Percentiles rank a stretch among this genome's conserved stretches.
Evolutionary conservation across 2,113 vertebrate genomes (phyloP).

Genomic region (Pterocles gutturalis): DNA sequence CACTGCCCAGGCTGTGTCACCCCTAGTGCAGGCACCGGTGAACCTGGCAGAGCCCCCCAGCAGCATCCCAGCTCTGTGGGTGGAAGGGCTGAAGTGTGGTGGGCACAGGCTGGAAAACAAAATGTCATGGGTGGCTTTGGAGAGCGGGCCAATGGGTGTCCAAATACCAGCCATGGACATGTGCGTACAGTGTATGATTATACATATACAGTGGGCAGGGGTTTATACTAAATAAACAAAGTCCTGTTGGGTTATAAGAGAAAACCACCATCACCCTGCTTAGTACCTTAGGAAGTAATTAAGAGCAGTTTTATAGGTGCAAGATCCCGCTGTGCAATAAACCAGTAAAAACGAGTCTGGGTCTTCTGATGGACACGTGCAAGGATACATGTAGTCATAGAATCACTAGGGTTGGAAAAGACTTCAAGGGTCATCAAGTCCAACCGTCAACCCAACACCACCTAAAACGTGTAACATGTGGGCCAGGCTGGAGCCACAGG

Average conservation of each 20-base stretch:
- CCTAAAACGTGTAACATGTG: background rate
- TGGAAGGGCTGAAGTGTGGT: background rate
- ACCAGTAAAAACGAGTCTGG: conserved; percentile 37
- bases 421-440: no score
- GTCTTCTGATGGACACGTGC: conserved; percentile 16
- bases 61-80: background rate
- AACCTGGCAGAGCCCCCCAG: background rate
- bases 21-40: accelerated
- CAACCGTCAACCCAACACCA: no score
- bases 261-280: conserved; percentile 7
- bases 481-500: background rate
- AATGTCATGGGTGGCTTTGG: accelerated
- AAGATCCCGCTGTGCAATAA: background rate
- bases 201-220: background rate
- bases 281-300: conserved; percentile 48
- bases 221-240: background rate
- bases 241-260: background rate
- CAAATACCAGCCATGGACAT: accelerated
- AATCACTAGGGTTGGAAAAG: no score
- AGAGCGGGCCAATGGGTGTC: background rate
- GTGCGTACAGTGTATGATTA: accelerated
- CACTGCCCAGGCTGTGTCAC: background rate
- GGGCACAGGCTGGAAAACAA: background rate
- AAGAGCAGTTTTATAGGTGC: conserved; percentile 52
- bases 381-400: background rate